Evolutionary conservation across 2,888 invertebrate genomes (phyloP).

Genomic region (Aphodius sticticus): DNA sequence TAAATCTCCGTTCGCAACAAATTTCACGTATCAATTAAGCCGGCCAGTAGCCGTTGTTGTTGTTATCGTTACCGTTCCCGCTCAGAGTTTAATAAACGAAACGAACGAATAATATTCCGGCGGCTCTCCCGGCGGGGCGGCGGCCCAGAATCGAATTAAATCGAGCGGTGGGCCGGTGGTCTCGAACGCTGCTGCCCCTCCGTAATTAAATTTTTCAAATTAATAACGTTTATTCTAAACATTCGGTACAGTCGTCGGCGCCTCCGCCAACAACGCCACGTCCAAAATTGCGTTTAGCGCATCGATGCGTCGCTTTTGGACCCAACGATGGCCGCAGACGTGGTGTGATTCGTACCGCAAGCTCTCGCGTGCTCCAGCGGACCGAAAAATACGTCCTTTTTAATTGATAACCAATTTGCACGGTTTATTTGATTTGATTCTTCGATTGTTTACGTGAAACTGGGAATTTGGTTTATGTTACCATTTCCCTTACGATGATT

Average conservation of each 20-base stretch:
- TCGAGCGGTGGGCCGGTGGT: slow-evolving; percentile 11
- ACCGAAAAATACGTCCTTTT: neutral
- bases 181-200: neutral
- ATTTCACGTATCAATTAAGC: slow-evolving; percentile 17
- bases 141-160: slow-evolving; percentile 20
- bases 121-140: slow-evolving; percentile 4
- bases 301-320: neutral
- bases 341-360: neutral
- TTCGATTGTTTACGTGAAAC: too few species aligned
- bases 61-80: slow-evolving; percentile 8
- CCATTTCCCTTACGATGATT: too few species aligned
- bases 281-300: neutral
- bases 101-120: slow-evolving; percentile 21
- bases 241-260: neutral
- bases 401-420: neutral
- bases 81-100: slow-evolving; percentile 23
- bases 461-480: too few species aligned
- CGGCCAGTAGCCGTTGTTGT: neutral
- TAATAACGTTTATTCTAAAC: slow-evolving; percentile 25
- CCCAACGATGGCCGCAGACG: neutral
- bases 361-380: neutral
- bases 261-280: neutral
- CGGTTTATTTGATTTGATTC: neutral
- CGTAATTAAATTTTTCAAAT: slow-evolving; percentile 27
- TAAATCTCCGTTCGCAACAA: slow-evolving; percentile 17